Conservation (phyloP, 2,888 invertebrate genomes). For the Ophraella communa region DNA sequence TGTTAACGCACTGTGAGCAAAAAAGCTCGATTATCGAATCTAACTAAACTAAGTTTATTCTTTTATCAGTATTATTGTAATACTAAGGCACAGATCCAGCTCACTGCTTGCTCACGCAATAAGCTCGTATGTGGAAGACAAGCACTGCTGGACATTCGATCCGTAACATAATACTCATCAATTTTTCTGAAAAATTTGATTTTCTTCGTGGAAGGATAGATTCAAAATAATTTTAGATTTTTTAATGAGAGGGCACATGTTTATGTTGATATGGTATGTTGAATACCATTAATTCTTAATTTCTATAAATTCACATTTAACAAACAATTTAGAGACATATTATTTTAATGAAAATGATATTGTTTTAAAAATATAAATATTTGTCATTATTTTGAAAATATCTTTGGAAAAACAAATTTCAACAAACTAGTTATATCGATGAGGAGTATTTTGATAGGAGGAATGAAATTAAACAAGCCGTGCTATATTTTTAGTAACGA, state of each 20-base stretch:
- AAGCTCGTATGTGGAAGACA: constrained; percentile 60
- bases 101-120: constrained; percentile 59
- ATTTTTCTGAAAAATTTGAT: not conserved
- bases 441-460: constrained; percentile 34
- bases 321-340: too few species aligned
- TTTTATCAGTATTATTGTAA: constrained; percentile 60
- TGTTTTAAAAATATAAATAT: too few species aligned
- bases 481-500: constrained; percentile 22
- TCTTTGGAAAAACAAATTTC: constrained; percentile 50
- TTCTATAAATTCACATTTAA: not conserved
- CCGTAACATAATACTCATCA: constrained; percentile 38
- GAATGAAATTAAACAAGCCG: constrained; percentile 56
- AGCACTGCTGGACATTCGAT: constrained; percentile 60
- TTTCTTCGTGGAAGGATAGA: not conserved
- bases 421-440: too few species aligned
- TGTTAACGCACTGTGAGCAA: constrained; percentile 54
- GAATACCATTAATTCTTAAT: not conserved
- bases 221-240: not conserved
- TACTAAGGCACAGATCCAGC: constrained; percentile 63
- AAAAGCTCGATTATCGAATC: constrained; percentile 57
- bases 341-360: too few species aligned
- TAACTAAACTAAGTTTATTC: constrained; percentile 58
- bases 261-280: too few species aligned
- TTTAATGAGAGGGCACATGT: not conserved
- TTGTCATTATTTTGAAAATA: not conserved